A percentile compares a stretch with the other conserved stretches of the same genome.
Evolutionary conservation across 2,888 invertebrate species (phyloP).

Genomic region (Azorinus chamasolen): DNA sequence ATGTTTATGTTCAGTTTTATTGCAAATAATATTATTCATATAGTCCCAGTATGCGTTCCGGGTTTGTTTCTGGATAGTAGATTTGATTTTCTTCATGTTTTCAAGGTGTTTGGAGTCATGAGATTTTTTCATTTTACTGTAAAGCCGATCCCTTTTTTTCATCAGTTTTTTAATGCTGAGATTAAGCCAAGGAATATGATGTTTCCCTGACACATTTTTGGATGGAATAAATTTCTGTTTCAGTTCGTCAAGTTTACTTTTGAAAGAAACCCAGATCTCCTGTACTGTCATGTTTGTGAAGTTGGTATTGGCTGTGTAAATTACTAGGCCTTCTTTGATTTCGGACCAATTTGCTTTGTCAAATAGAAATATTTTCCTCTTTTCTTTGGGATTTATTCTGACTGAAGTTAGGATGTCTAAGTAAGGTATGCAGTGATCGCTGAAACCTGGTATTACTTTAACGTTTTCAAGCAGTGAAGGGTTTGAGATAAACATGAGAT

Average conservation of each 20-base stretch:
- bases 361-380: slow-evolving; percentile 23
- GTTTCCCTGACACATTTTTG: neutral
- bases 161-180: slow-evolving; percentile 2
- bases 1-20: neutral
- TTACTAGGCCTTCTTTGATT: slow-evolving; percentile 12
- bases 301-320: neutral
- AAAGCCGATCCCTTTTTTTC: slow-evolving; percentile 11
- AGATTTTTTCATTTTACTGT: neutral
- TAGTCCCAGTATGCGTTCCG: slow-evolving; percentile 2
- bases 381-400: slow-evolving; percentile 24
- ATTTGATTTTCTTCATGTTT: neutral
- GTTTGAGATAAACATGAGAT: slow-evolving; percentile 11
- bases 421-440: slow-evolving; percentile 32
- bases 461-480: slow-evolving; percentile 15
- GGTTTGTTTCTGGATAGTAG: neutral
- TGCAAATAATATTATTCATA: neutral
- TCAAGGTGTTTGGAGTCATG: no score
- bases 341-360: slow-evolving; percentile 22
- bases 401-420: slow-evolving; percentile 11
- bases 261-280: slow-evolving; percentile 8
- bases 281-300: slow-evolving; percentile 12
- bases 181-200: slow-evolving; percentile 5
- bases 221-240: neutral
- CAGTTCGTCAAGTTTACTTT: neutral
- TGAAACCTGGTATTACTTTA: slow-evolving; percentile 28